phyloP scores from a whole-genome alignment of 2,888 invertebrate species.

The Homarus gammarus region DNA sequence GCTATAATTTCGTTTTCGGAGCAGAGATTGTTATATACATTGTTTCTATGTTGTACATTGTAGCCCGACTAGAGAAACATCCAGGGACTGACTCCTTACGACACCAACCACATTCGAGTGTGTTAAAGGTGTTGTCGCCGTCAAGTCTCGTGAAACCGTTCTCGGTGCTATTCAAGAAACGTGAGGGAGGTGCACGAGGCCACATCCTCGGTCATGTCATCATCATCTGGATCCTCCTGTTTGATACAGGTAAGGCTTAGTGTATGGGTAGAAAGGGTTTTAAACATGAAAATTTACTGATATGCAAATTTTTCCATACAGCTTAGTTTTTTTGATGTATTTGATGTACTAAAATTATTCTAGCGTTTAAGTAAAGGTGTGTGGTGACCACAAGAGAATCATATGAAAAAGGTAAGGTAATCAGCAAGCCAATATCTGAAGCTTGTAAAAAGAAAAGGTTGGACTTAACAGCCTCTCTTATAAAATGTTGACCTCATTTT shows the following conservation, averaged over 20 bases:
- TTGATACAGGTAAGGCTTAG: neutral
- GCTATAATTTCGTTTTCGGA: neutral
- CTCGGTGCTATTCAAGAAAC: neutral
- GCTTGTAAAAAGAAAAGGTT: too few relatives aligned
- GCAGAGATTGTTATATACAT: neutral
- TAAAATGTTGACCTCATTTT: too few relatives aligned
- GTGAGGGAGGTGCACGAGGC: neutral
- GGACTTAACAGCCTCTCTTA: too few relatives aligned
- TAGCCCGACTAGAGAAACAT: neutral
- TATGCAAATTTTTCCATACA: too few relatives aligned
- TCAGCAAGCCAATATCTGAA: too few relatives aligned
- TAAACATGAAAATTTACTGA: too few relatives aligned
- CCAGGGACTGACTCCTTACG: neutral
- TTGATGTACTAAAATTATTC: too few relatives aligned
- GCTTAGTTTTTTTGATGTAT: too few relatives aligned
- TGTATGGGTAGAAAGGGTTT: too few relatives aligned
- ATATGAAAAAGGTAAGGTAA: too few relatives aligned
- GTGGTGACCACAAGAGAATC: too few relatives aligned
- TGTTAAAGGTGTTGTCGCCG: neutral
- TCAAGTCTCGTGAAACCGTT: neutral
- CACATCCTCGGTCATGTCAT: slow-evolving; percentile 10
- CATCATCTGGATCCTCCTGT: neutral
- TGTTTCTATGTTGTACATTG: neutral
- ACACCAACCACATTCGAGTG: neutral
- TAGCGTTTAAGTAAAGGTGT: too few relatives aligned